Evolutionary conservation across 2,888 invertebrate species (phyloP).

Genomic region (Drosophila multiciliata): DNA sequence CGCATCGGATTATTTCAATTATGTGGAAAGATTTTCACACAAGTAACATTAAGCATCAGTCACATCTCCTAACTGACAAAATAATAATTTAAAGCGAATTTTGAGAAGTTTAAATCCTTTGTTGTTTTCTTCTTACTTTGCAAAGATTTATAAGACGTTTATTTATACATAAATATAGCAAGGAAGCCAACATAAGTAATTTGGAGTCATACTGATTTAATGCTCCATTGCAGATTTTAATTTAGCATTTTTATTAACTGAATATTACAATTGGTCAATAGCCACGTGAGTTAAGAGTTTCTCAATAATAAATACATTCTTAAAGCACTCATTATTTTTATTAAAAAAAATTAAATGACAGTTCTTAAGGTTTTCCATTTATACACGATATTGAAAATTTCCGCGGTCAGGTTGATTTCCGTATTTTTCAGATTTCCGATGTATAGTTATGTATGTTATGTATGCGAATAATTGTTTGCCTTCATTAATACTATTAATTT

Average conservation of each 20-base stretch:
- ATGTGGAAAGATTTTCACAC: not conserved
- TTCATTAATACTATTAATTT: not conserved
- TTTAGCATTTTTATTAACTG: not conserved
- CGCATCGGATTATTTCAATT: not conserved
- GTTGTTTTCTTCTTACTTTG: not conserved
- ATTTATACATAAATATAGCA: not conserved
- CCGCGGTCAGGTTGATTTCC: not conserved
- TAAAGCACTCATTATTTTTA: not conserved
- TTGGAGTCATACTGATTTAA: too few species aligned
- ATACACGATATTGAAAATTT: not conserved
- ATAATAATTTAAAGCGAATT: not conserved
- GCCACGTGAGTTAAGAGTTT: not conserved
- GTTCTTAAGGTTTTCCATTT: not conserved
- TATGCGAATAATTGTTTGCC: not conserved
- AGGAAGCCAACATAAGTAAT: not conserved
- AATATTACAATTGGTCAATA: not conserved
- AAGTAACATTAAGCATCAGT: not conserved
- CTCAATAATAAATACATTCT: not conserved
- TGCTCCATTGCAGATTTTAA: not conserved
- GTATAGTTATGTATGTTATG: too few species aligned
- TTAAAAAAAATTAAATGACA: not conserved
- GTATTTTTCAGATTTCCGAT: too few species aligned
- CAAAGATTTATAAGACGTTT: not conserved
- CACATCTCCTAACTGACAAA: not conserved
- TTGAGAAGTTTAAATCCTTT: not conserved